Evolutionary conservation across 2,888 invertebrate genomes (phyloP).

Genomic region (Helicoverpa assulta): DNA sequence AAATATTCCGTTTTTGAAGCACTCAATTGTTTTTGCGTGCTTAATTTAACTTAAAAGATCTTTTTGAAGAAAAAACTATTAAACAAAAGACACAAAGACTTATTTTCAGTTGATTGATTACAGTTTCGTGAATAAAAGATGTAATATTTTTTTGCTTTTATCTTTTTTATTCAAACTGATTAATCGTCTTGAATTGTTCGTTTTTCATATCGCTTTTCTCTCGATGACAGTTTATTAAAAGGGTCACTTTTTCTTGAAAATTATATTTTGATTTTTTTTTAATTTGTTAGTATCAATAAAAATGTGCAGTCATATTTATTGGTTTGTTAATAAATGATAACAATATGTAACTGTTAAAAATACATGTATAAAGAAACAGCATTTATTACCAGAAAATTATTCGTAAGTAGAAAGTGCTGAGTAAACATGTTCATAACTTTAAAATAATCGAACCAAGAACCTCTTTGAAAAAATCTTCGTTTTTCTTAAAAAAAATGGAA

Average conservation of each 20-base stretch:
- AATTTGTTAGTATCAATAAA: neutral
- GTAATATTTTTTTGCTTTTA: conserved; percentile 38
- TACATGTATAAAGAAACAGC: neutral
- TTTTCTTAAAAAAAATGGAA: no score
- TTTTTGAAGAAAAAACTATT: neutral
- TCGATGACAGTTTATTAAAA: conserved; percentile 29
- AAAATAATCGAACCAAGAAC: no score
- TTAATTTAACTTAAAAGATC: no score
- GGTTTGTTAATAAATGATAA: neutral
- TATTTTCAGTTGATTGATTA: conserved; percentile 49
- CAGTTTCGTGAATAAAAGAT: conserved; percentile 42
- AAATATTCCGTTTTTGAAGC: no score
- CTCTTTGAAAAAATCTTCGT: no score
- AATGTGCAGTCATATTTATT: neutral
- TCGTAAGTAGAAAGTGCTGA: no score
- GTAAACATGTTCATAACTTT: no score
- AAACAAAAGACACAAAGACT: conserved; percentile 24
- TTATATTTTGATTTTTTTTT: neutral
- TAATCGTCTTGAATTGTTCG: conserved; percentile 40
- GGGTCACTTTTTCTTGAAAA: neutral
- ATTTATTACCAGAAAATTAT: no score
- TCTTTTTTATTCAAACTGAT: conserved; percentile 43
- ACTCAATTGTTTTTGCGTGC: no score
- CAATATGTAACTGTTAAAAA: neutral
- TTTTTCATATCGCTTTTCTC: conserved; percentile 26